Base-by-base conservation (phyloP, 1,140 invertebrate species). In the Pogonomyrmex barbatus region DNA sequence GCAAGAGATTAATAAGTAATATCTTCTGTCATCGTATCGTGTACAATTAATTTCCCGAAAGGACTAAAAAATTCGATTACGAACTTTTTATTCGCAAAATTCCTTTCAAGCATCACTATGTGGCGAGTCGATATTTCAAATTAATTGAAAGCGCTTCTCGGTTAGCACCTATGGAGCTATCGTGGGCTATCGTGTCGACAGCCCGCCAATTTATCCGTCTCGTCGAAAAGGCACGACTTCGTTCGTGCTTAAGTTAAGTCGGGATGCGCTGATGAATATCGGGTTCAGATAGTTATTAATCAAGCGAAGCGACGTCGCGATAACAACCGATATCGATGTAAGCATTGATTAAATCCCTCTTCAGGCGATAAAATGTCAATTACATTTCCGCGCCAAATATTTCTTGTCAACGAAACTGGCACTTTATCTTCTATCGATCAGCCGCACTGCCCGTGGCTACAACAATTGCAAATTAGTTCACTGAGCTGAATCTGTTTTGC, bases 241-340 rank as follows among this genome's bases (percentile, higher is more conserved):
- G 42, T 73, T 54, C 54, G 24, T 24, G 24, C 24, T 24, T 24
- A 24, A 24, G 24, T 83, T 83, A 83, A 83, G 79, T 83, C 56
- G 30, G 68, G 42, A 73, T 58, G 30, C 54, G 12, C 33, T 75
- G 68, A 81, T 81, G 65, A 83, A 83, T 82, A 82, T 83, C 42
- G 54, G 54, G 54, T 50, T 83, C 42, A 54, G 33, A 62, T 83
- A 83, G 79, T 83, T 83, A 83, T 75, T 83, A 83, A 73, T 73
- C 68, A 60, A 75, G 33, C 54, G 54, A 67, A 9, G 5, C 52
- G 52, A 82, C 24, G 39, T 70, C 14, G 14, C 68, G 56, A 73
- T 82, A 82, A 82, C 54, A 60, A 6, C 52, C 79, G 42, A 73
- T 83, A 75, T 83, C 52, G n/a, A 83, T 81, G 36, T 81, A 50